Evolutionary conservation across 2,797 vertebrate genomes (phyloP).

Genomic region (Semotilus atromaculatus): DNA sequence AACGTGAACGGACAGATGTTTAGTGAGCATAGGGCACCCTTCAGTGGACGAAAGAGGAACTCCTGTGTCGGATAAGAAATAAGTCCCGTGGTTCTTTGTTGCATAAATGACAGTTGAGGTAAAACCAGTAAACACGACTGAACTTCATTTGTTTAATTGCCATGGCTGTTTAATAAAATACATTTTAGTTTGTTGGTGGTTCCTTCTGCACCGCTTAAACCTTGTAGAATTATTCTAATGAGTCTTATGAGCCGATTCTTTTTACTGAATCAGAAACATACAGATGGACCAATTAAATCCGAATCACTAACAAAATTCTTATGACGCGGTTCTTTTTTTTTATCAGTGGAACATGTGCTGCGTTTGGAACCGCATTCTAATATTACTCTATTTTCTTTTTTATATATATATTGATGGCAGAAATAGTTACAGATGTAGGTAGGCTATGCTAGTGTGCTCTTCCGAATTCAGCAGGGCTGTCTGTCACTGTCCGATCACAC

Average conservation of each 20-base stretch:
- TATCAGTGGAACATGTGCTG: not conserved
- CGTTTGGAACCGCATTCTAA: not conserved
- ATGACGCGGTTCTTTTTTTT: not conserved
- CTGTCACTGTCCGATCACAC: not conserved
- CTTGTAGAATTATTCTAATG: not conserved
- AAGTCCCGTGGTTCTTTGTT: not conserved
- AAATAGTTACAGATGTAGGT: not conserved
- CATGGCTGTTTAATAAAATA: not conserved
- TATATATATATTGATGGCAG: not conserved
- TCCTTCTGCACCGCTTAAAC: not conserved
- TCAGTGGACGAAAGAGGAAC: conserved; percentile 16
- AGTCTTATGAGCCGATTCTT: not conserved
- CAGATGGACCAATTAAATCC: not conserved
- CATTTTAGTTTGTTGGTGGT: not conserved
- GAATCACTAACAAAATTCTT: not conserved
- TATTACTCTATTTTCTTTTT: not conserved
- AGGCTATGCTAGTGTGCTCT: not conserved
- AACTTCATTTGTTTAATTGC: not conserved
- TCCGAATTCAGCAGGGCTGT: not conserved
- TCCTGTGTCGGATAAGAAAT: not conserved
- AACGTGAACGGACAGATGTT: not conserved
- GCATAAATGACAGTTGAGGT: not conserved
- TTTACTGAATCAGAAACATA: not conserved
- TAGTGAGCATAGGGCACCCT: not conserved
- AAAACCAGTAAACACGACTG: not conserved